Base-by-base conservation (phyloP, 2,888 invertebrate genomes). In the Meloe dianella region DNA sequence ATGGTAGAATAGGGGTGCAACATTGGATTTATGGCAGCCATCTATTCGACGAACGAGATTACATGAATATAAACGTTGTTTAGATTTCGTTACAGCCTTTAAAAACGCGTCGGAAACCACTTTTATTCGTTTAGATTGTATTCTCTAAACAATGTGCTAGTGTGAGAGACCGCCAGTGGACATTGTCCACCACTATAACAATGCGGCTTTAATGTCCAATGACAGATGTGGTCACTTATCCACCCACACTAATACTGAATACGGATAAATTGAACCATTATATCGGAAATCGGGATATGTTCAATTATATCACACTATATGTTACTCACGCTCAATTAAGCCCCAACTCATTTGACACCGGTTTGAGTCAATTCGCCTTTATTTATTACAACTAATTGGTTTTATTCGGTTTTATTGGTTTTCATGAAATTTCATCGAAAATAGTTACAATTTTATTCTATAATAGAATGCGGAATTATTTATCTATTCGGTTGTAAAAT, bases 1-100 rank as follows among this genome's bases (percentile, higher is more conserved):
- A 12, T 22, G 5, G 24, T 9, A 12, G 54, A 14, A 22, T 54
- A 54, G 54, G 54, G 54, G 12, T 4, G 70, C 74, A 73, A 74
- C 75, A 92, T 1, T 91, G 91, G 56, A 94, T 93, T 57, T 90
- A 92, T 79, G 92, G 90, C 78, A 90, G 82, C 80, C 93, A 93
- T 79, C 91, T 92, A 10, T 84, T 84, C 83, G 81, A 80, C 80
- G 80, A 79, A 82, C 83, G 81, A 84, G 84, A 84, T 84, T 84
- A 84, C 83, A 83, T 83, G 83, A 82, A 84, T 83, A 83, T 83
- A 83, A 84, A 84, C 83, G 84, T 73, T 78, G 79, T 74, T n/a
- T 74, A 79, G 80, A 74, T 56, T 58, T 10, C 62, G 63, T 69
- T 68, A 64, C 59, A 41, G 32, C 59, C 65, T 63, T 64, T 70